Base-by-base conservation (phyloP, 2,888 invertebrate species). In the Halocaridina rubra region DNA sequence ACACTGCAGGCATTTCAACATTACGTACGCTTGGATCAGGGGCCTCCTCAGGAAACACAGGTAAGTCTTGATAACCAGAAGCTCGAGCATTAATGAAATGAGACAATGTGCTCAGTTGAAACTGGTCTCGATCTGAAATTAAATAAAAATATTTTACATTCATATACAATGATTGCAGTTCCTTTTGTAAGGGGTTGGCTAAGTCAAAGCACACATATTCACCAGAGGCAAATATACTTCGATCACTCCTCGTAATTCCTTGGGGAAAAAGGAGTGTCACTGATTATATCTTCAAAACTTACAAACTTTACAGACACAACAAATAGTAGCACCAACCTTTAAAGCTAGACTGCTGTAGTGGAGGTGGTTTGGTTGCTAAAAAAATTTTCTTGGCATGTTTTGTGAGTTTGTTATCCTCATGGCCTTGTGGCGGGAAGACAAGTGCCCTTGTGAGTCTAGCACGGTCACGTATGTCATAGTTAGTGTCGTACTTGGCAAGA, bases 91-190 rank as follows among this genome's bases (percentile, higher is more conserved):
- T 98, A 85, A 99, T 93, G 91, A 97, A 97, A 92, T 98, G 98
- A 0, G 99, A 98, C 80, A 99, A 92, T 0, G 98, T 97, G 1
- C 99, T 98, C 90, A 99, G 92, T 89, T 98, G 98, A 91, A 95
- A 97, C 89, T 95, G 94, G 90, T 96, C 96, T 57, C 96, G 93
- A 89, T 95, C 96, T 95, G 91, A 16, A 88, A 89, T 29, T 10
- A 33, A 27, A 13, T 10, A 8, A 19, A 30, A 19, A 29, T 22
- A 57, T 7, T 13, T 16, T 27, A n/a, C n/a, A n/a, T n/a, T n/a
- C n/a, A n/a, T n/a, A n/a, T n/a, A n/a, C n/a, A n/a, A n/a, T n/a
- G n/a, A n/a, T n/a, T n/a, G n/a, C n/a, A n/a, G n/a, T n/a, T n/a
- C n/a, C n/a, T n/a, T n/a, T n/a, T n/a, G n/a, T n/a, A n/a, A n/a